Conservation (phyloP, 2,113 vertebrate genomes). For the Campylomormyrus numenius region DNA sequence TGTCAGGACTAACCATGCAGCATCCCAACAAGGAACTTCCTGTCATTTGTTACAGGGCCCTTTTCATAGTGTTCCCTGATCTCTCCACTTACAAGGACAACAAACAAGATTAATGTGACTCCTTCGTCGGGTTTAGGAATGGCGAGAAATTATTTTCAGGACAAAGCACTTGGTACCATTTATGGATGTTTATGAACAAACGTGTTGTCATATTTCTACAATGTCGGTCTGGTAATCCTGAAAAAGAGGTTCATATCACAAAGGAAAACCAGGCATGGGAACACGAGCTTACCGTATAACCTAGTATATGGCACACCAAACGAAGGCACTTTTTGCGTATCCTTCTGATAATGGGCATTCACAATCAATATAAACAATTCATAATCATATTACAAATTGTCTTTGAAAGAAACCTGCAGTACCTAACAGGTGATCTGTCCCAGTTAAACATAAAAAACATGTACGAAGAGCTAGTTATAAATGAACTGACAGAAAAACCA, state of each 20-base stretch:
- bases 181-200: neutral
- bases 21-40: neutral
- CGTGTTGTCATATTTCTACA: neutral
- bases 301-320: neutral
- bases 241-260: neutral
- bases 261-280: neutral
- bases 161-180: neutral
- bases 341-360: neutral
- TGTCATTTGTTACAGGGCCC: neutral
- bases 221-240: neutral
- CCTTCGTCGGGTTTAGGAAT: neutral
- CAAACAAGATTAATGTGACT: neutral
- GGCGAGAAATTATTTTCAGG: constrained; percentile 1
- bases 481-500: neutral
- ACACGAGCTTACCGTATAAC: neutral
- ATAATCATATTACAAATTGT: neutral
- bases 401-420: neutral
- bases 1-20: neutral
- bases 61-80: neutral
- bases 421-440: neutral
- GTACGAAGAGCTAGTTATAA: neutral
- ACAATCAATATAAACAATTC: neutral
- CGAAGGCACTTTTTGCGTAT: neutral
- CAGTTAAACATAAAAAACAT: neutral
- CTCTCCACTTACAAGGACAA: neutral